Evolutionary conservation across 92 coral and sea anemone species (phyloP), one percentile per base, ranked within the genome.

Genomic region (Epizoanthus stellaris): DNA sequence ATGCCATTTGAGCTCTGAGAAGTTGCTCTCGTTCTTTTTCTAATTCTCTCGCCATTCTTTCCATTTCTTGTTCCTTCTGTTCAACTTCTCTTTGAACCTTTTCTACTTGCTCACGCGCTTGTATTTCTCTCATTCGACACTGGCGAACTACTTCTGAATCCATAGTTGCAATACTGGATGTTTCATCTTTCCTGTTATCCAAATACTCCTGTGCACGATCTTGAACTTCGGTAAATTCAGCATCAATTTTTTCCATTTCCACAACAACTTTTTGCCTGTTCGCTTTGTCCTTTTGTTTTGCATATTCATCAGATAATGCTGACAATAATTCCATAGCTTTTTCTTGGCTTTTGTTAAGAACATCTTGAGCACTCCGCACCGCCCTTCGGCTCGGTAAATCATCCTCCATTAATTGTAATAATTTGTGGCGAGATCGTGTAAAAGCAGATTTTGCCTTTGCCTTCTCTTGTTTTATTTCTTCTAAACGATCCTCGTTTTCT

Each of bases 381-480:
- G 87, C 84, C 76, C 89, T 81, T 62, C 89, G 93, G 58, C 83
- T 91, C 5, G 91, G 91, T 61, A 70, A 83, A 70, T 84, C 91
- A 69, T 86, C 88, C n/a, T 69, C 82, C 52, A 86, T 53, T 82
- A 81, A 67, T 53, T 71, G 73, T 11, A 80, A 65, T 60, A 80
- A 62, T 34, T 67, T 40, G 69, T 80, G 84, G 40, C 84, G 67
- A 21, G 84, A 66, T 60, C 88, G 67, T 64, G 89, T 77, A 80
- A 86, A 82, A 67, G 71, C 80, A 70, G 81, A 80, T 83, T 88
- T 88, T 36, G 87, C 77, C 63, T 85, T 88, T 43, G 87, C 86
- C 79, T 83, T 88, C 85, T 61, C 43, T 64, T 82, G 65, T 80
- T 88, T 88, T 67, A 59, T 57, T 80, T 84, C 70, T 60, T 88